These are phyloP conservation scores for Pithys albifrons DNA, from an alignment of 2,113 vertebrate species.

Conservation along the genomic window DNA sequence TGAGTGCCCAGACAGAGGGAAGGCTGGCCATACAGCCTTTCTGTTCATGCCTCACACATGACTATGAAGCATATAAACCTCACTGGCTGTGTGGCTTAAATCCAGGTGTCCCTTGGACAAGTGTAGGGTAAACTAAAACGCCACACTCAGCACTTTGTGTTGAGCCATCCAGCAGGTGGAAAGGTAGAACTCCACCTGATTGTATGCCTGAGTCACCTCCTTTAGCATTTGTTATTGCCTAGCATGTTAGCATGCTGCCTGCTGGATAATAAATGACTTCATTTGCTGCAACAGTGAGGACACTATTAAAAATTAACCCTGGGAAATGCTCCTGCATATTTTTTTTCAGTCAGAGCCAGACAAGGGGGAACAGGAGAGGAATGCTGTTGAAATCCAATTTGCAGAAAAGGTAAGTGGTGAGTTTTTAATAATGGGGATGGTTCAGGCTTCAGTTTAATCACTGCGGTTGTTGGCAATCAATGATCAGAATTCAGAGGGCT, in stretches of 20 bases:
- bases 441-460: background rate
- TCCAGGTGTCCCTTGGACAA: background rate
- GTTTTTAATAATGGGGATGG: background rate
- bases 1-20: background rate
- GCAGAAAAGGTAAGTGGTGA: background rate
- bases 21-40: background rate
- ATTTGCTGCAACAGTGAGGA: slow-evolving; percentile 11
- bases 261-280: slow-evolving; percentile 46
- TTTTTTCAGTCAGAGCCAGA: background rate
- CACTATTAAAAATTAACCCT: slow-evolving; percentile 52
- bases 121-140: accelerated
- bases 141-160: background rate
- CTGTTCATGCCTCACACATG: background rate
- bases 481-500: background rate
- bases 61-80: background rate
- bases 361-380: background rate
- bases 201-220: slow-evolving; percentile 42
- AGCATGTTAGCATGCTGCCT: background rate
- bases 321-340: background rate
- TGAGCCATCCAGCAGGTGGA: background rate
- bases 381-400: background rate
- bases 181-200: background rate
- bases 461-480: background rate
- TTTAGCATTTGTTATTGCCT: slow-evolving; percentile 6
- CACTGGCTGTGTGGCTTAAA: background rate